Conservation (phyloP, 2,888 invertebrate species). For the Cephus pulcher region DNA sequence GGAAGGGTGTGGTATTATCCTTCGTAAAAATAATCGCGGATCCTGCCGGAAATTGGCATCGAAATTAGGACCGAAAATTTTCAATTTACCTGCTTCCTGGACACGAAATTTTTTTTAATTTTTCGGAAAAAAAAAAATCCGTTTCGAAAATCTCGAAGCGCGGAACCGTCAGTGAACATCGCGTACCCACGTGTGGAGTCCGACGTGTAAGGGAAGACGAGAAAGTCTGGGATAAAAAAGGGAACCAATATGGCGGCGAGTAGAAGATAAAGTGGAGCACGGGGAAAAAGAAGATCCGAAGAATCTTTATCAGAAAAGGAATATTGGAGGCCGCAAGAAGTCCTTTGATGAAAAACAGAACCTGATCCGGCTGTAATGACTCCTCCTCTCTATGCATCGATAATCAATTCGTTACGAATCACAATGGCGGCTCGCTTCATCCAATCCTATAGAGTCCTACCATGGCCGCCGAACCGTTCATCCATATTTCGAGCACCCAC, state of each 20-base stretch:
- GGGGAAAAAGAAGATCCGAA: not conserved
- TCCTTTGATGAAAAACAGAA: slow-evolving; percentile 20
- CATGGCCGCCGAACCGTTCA: slow-evolving; percentile 13
- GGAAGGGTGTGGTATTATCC: slow-evolving; percentile 54
- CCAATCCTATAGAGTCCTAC: slow-evolving; percentile 1
- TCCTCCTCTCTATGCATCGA: slow-evolving; percentile 10
- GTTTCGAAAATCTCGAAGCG: too few relatives aligned
- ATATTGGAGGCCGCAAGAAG: not conserved
- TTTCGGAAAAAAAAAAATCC: too few relatives aligned
- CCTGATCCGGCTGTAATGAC: slow-evolving; percentile 13
- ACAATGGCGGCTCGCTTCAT: slow-evolving; percentile 7
- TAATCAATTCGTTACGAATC: slow-evolving; percentile 24
- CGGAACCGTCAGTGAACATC: too few relatives aligned
- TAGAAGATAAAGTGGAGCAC: not conserved
- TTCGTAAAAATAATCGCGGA: slow-evolving; percentile 12
- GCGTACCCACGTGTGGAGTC: not conserved
- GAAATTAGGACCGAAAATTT: not conserved
- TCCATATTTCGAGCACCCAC: slow-evolving; percentile 16
- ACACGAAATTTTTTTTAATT: too few relatives aligned
- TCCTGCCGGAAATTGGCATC: not conserved
- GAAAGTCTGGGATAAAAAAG: not conserved
- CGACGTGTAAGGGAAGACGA: not conserved
- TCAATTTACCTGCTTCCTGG: not conserved
- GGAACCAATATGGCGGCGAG: not conserved
- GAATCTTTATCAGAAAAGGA: not conserved